A percentile compares a stretch with the other conserved stretches of the same genome.
phyloP scores from a whole-genome alignment of 1,140 invertebrate genomes.

The Bombus polaris region DNA sequence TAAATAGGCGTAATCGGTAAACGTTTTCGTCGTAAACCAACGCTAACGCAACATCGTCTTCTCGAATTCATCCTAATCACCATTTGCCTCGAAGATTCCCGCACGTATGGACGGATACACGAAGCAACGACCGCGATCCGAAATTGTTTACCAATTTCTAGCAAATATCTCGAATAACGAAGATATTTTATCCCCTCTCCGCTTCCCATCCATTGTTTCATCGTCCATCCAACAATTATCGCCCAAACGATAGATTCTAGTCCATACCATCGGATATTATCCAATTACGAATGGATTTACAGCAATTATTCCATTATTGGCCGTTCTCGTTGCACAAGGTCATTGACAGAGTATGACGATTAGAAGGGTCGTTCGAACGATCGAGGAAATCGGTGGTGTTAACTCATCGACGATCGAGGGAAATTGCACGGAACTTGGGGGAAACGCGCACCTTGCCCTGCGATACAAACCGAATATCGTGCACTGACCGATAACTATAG shows the following conservation, averaged over 20 bases:
- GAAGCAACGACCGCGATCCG: too few relatives aligned
- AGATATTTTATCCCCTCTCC: too few relatives aligned
- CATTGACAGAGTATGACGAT: neutral
- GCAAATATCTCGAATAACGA: too few relatives aligned
- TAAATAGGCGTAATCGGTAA: neutral
- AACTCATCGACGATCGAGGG: constrained; percentile 46
- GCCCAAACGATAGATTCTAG: too few relatives aligned
- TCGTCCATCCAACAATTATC: too few relatives aligned
- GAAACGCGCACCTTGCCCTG: constrained; percentile 7
- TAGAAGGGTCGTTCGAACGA: neutral
- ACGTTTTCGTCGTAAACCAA: neutral
- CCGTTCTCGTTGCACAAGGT: neutral
- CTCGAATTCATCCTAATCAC: too few relatives aligned
- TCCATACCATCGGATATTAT: too few relatives aligned
- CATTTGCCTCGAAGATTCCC: too few relatives aligned
- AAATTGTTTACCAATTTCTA: too few relatives aligned
- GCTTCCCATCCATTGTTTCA: too few relatives aligned
- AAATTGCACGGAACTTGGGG: constrained; percentile 48
- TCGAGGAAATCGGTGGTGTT: constrained; percentile 10
- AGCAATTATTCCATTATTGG: neutral
- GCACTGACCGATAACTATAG: constrained; percentile 12
- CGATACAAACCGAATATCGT: constrained; percentile 30
- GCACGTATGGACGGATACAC: too few relatives aligned
- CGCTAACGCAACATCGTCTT: neutral
- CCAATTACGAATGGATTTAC: neutral